Evolutionary conservation across 1,140 invertebrate species (phyloP).

Genomic region (Lucilia cuprina): DNA sequence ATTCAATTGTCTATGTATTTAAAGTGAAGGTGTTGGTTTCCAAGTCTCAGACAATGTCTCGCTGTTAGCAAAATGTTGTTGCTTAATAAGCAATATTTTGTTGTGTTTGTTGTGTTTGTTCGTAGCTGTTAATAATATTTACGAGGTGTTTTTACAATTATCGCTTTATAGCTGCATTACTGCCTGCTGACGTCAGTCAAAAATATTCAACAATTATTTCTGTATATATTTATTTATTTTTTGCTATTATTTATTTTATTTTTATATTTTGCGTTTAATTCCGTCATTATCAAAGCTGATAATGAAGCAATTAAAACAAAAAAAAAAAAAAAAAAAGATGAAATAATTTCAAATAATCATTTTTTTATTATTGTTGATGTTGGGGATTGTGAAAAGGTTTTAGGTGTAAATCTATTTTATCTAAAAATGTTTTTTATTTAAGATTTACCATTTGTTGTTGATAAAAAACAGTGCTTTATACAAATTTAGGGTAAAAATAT

Average conservation of each 20-base stretch:
- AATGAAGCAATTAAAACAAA: neutral
- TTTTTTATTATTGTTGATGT: neutral
- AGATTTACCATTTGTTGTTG: too few relatives aligned
- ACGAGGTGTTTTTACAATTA: slow-evolving; percentile 10
- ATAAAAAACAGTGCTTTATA: too few relatives aligned
- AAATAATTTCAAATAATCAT: neutral
- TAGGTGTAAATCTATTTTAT: neutral
- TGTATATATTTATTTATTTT: neutral
- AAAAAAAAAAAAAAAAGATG: neutral
- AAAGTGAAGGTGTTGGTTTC: neutral
- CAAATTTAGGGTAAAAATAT: too few relatives aligned
- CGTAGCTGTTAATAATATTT: neutral
- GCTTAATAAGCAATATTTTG: neutral
- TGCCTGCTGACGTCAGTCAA: neutral
- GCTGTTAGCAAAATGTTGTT: neutral
- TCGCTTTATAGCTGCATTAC: slow-evolving; percentile 8
- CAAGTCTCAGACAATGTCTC: neutral
- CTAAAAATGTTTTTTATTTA: too few relatives aligned
- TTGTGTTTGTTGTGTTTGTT: neutral
- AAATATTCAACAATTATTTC: neutral
- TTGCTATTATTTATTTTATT: neutral
- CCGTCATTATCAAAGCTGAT: neutral
- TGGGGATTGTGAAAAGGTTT: neutral
- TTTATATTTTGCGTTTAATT: neutral
- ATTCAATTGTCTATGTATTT: neutral